A percentile compares a stretch with the other conserved stretches of the same genome.
phyloP scores from a whole-genome alignment of 2,888 invertebrate species.

The Melinaea marsaeus region DNA sequence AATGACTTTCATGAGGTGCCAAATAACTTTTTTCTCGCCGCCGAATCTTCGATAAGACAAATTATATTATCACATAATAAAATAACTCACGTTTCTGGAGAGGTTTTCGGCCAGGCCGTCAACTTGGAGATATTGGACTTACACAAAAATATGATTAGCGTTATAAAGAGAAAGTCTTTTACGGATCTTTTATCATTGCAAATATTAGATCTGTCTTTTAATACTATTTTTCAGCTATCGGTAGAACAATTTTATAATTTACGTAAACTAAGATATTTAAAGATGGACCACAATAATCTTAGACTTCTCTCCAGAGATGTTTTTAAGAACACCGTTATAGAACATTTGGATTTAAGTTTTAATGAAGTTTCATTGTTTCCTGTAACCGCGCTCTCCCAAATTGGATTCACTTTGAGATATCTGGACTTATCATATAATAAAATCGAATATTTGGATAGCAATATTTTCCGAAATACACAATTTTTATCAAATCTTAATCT shows the following conservation, averaged over 20 bases:
- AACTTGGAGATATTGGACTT: constrained; percentile 86
- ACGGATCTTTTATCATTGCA: constrained; percentile 85
- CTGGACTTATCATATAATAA: constrained; percentile 88
- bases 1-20: constrained; percentile 83
- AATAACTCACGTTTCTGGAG: constrained; percentile 82
- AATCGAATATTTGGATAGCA: constrained; percentile 91
- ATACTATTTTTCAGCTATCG: constrained; percentile 85
- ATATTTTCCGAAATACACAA: constrained; percentile 90
- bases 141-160: constrained; percentile 84
- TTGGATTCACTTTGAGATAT: constrained; percentile 87
- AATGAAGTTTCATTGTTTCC: constrained; percentile 90
- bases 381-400: constrained; percentile 85
- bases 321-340: constrained; percentile 87
- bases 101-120: constrained; percentile 84
- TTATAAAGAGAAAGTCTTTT: constrained; percentile 86
- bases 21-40: constrained; percentile 80
- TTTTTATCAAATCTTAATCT: constrained; percentile 87
- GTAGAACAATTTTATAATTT: constrained; percentile 89
- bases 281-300: constrained; percentile 84
- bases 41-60: constrained; percentile 81
- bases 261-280: constrained; percentile 84
- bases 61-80: constrained; percentile 86
- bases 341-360: constrained; percentile 87
- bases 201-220: constrained; percentile 87
- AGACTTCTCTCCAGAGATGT: constrained; percentile 86